Percentiles rank a stretch among this genome's conserved stretches.
These are phyloP conservation scores for Chloropsis hardwickii DNA, from an alignment of 2,113 vertebrate species.

Conservation along the genomic window DNA sequence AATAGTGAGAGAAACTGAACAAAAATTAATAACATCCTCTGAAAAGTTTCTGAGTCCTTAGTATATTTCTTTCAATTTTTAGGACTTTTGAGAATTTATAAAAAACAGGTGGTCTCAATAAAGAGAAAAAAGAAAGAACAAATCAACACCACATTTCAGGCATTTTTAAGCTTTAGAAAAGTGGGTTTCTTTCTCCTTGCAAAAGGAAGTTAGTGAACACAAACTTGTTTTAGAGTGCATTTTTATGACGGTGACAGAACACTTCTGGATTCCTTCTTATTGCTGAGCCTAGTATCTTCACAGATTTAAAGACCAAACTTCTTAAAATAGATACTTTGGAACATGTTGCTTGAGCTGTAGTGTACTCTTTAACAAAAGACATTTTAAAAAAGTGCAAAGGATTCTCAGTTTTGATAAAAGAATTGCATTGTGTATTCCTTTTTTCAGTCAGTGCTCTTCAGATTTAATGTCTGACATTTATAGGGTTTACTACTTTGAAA, in stretches of 20 bases:
- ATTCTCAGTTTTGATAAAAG: neutral
- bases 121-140: neutral
- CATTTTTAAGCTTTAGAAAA: neutral
- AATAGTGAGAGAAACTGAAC: neutral
- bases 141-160: neutral
- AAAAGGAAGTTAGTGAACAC: neutral
- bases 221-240: neutral
- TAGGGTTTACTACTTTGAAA: neutral
- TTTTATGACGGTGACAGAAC: neutral
- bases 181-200: neutral
- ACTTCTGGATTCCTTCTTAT: neutral
- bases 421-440: neutral
- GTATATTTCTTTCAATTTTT: neutral
- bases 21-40: neutral
- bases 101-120: neutral
- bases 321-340: neutral
- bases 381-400: neutral
- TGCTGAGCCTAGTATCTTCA: neutral
- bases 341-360: neutral
- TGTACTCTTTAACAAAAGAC: neutral
- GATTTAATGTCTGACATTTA: neutral
- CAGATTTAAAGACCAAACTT: neutral
- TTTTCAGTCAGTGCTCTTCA: neutral
- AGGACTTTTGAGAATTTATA: neutral
- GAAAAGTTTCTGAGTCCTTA: neutral